phyloP scores from a whole-genome alignment of 1,140 invertebrate species.

The Caenorhabditis briggsae region DNA sequence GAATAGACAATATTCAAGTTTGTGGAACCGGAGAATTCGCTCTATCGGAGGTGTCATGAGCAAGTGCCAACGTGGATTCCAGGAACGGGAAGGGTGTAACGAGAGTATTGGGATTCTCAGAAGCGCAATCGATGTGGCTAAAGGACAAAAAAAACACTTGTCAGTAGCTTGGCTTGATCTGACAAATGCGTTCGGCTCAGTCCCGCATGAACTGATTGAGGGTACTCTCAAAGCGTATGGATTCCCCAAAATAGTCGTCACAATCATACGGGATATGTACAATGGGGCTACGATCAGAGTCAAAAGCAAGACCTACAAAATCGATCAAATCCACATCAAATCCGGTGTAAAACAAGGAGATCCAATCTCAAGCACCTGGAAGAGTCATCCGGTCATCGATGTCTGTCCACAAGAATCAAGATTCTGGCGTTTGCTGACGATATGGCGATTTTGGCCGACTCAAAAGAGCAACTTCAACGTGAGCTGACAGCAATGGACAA shows the following conservation, averaged over 20 bases:
- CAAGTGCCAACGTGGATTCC: slow-evolving; percentile 8
- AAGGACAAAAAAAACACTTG: neutral
- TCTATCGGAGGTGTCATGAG: neutral
- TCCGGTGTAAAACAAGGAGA: slow-evolving; percentile 6
- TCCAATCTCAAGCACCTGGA: neutral
- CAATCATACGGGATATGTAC: neutral
- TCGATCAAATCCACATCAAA: neutral
- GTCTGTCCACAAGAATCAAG: neutral
- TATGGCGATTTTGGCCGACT: neutral
- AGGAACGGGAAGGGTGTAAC: slow-evolving; percentile 16
- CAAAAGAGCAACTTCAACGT: neutral
- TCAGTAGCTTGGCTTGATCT: neutral
- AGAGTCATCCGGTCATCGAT: neutral
- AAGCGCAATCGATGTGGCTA: neutral
- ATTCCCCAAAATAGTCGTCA: neutral
- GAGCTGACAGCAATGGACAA: neutral
- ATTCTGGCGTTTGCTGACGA: slow-evolving; percentile 1
- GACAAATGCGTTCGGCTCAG: neutral
- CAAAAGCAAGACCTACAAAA: neutral
- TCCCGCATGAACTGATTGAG: slow-evolving; percentile 6
- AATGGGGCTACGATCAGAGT: neutral
- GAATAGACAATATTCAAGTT: too few relatives aligned
- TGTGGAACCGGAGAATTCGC: neutral
- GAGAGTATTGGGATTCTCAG: neutral
- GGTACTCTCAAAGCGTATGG: neutral